These are phyloP conservation scores for Cololabis saira DNA, from an alignment of 2,113 vertebrate species.

Conservation along the genomic window DNA sequence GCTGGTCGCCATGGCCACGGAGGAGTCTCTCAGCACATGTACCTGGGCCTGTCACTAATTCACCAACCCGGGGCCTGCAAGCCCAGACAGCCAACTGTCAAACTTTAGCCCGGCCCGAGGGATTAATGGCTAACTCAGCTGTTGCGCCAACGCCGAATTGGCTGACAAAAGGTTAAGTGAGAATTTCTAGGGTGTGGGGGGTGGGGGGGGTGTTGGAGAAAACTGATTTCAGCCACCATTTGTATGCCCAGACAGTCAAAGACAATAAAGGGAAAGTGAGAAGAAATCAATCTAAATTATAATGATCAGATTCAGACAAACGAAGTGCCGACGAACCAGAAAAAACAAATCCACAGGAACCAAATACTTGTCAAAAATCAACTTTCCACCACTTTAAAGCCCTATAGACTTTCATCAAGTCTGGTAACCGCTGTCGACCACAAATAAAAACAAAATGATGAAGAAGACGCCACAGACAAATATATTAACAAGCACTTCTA, in stretches of 20 bases:
- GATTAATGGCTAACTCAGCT: slow-evolving; percentile 78
- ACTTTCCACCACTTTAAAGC: no score
- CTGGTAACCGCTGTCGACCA: no score
- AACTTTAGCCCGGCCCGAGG: slow-evolving; percentile 51
- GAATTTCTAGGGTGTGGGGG: slow-evolving; percentile 38
- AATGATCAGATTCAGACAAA: no score
- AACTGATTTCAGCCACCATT: slow-evolving; percentile 37
- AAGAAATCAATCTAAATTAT: no score
- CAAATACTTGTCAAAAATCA: no score
- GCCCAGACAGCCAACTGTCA: slow-evolving; percentile 48
- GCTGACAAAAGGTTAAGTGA: slow-evolving; percentile 71
- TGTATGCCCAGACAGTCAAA: slow-evolving; percentile 13
- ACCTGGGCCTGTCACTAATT: slow-evolving; percentile 65
- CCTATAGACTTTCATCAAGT: no score
- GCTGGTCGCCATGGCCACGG: slow-evolving; percentile 52
- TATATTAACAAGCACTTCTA: no score
- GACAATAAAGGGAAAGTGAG: not conserved
- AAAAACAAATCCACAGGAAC: no score
- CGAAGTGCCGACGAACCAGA: no score
- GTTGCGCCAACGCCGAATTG: slow-evolving; percentile 71
- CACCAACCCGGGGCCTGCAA: slow-evolving; percentile 30
- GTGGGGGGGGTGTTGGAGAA: slow-evolving; percentile 37
- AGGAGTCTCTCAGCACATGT: slow-evolving; percentile 47
- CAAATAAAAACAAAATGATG: no score
- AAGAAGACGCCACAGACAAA: no score